Base-by-base conservation (phyloP, 1,140 invertebrate genomes). In the Apis laboriosa region DNA sequence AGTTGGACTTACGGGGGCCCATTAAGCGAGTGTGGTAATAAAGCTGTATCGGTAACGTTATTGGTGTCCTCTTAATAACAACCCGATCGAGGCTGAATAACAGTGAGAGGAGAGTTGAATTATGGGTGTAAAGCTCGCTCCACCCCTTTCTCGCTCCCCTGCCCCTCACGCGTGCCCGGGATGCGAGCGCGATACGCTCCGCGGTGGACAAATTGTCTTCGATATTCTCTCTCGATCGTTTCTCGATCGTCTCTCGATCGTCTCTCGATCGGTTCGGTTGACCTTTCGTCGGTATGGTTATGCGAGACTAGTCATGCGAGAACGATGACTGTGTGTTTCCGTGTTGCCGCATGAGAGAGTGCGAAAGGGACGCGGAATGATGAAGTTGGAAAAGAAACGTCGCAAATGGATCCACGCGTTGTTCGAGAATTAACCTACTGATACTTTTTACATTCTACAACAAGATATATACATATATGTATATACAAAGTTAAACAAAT, bases 1-100 rank as follows among this genome's bases (percentile, higher is more conserved):
- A 91, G 87, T 83, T 89, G 77, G 84, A 90, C 86, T 88, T 86
- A 87, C 78, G 49, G 81, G 76, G 76, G 84, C 73, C 89, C 86
- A 91, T 90, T 90, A 90, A 91, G 83, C 84, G 79, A 80, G 72
- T 61, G 84, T 73, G 61, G 90, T 92, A 92, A 92, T 91, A 91
- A 90, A 92, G 91, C 86, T 85, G 91, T 92, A 90, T 87, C 86
- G 89, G 84, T 90, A 90, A 92, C 88, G 83, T 92, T 92, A 91
- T 91, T 91, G 91, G 91, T 91, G 91, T 92, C 90, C 87, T 90
- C 91, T 92, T 92, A 92, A 92, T 92, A 92, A 92, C 90, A 90
- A 90, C 79, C 77, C 63, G 84, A 88, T 90, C 85, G 79, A 63
- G 77, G 70, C 86, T 85, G 89, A 92, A 90, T 92, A 90, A 91